phyloP scores from a whole-genome alignment of 2,113 vertebrate species.

The Geococcyx californianus region DNA sequence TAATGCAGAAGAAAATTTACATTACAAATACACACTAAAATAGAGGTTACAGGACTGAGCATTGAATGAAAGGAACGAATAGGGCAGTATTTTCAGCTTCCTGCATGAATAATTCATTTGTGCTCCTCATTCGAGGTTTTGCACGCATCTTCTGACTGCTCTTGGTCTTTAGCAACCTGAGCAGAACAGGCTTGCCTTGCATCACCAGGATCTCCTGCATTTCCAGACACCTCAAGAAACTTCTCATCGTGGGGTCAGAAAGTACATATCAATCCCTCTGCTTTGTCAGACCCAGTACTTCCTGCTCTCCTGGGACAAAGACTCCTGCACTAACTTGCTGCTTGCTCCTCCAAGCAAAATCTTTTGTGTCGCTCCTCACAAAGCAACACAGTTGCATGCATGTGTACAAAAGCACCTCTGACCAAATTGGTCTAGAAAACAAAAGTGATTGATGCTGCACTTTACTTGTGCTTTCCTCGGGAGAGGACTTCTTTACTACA shows the following conservation, averaged over 20 bases:
- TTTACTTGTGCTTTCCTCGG: background rate
- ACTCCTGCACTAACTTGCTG: rapidly evolving
- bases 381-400: rapidly evolving
- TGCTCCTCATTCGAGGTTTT: background rate
- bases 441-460: background rate
- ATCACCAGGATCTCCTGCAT: too few species aligned
- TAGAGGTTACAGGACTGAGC: background rate
- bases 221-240: background rate
- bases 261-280: background rate
- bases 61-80: background rate
- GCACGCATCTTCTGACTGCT: background rate
- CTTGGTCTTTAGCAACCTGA: background rate
- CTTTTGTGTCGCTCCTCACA: background rate
- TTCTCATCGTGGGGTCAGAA: background rate
- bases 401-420: rapidly evolving
- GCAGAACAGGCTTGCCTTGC: background rate
- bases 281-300: background rate
- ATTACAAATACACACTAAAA: background rate
- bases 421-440: background rate
- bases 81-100: background rate
- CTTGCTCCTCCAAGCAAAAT: rapidly evolving
- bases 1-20: background rate
- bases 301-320: background rate
- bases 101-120: background rate
- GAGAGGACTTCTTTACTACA: background rate